These are phyloP conservation scores for Drosophila seclusa DNA, from an alignment of 2,888 invertebrate genomes.

Conservation along the genomic window DNA sequence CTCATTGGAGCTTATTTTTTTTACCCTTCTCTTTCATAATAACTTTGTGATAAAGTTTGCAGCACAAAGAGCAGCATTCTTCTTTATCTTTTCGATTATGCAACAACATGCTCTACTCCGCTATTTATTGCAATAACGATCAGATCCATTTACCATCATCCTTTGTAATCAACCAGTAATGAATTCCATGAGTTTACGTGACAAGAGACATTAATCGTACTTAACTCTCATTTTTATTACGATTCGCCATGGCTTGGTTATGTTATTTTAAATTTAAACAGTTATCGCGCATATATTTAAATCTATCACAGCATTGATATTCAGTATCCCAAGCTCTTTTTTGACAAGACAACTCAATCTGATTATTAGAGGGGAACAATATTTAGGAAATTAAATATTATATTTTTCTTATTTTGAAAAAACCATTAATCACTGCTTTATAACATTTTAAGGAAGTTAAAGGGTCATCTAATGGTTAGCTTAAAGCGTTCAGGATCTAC, in stretches of 20 bases:
- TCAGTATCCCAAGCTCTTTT: not conserved
- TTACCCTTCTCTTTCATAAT: constrained; percentile 50
- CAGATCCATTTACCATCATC: constrained; percentile 4
- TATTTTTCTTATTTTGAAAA: not conserved
- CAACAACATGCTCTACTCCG: constrained; percentile 29
- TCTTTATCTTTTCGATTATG: constrained; percentile 39
- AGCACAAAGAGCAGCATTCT: constrained; percentile 40
- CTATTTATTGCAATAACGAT: constrained; percentile 43
- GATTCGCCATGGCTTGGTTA: not conserved
- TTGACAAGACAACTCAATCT: too few relatives aligned
- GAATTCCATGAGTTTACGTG: not conserved
- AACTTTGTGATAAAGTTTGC: constrained; percentile 61
- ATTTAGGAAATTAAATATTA: not conserved
- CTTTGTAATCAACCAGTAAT: constrained; percentile 13
- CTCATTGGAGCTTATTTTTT: constrained; percentile 55
- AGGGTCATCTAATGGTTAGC: not conserved
- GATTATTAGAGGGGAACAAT: not conserved
- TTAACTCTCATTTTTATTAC: not conserved
- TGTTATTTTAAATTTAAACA: not conserved
- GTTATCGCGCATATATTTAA: not conserved
- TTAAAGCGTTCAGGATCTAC: not conserved
- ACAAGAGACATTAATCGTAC: not conserved
- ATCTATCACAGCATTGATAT: not conserved
- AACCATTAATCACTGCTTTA: not conserved
- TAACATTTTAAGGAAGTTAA: not conserved